Conservation (phyloP, 2,888 invertebrate species). For the Myopa testacea region DNA sequence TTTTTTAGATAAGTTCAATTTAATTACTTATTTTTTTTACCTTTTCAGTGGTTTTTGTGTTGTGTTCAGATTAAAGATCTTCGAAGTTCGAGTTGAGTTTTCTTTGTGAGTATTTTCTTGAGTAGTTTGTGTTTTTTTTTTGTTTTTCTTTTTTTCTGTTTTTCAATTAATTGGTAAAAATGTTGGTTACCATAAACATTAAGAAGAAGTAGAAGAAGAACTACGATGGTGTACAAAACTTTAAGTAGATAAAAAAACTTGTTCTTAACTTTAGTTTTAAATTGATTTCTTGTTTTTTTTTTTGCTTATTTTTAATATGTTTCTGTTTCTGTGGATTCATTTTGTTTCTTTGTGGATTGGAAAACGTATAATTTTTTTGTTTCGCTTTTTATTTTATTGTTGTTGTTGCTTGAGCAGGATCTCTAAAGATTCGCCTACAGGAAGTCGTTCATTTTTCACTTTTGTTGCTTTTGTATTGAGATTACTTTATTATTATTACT, state of each 20-base stretch:
- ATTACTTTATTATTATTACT: slow-evolving; percentile 22
- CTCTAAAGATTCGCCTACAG: not conserved
- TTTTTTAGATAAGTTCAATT: too few relatives aligned
- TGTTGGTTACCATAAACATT: slow-evolving; percentile 31
- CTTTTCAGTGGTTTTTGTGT: not conserved
- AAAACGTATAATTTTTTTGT: slow-evolving; percentile 13
- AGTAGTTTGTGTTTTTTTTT: not conserved
- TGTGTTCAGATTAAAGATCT: not conserved
- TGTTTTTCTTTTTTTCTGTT: not conserved
- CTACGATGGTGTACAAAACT: slow-evolving; percentile 25
- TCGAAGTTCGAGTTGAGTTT: not conserved
- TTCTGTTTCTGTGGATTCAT: not conserved
- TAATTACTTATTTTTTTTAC: too few relatives aligned
- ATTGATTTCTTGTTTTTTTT: not conserved
- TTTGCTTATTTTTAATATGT: not conserved
- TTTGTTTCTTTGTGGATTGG: slow-evolving; percentile 5
- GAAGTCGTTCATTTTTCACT: not conserved
- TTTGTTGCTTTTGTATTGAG: not conserved
- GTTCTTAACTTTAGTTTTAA: not conserved
- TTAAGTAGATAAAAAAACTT: slow-evolving; percentile 3
- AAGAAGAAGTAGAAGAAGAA: slow-evolving; percentile 28
- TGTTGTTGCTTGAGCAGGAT: not conserved
- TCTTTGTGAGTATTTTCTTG: not conserved
- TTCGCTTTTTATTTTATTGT: not conserved
- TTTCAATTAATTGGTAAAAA: not conserved